phyloP scores from a whole-genome alignment of 2,113 vertebrate species.

The Cynoglossus semilaevis region DNA sequence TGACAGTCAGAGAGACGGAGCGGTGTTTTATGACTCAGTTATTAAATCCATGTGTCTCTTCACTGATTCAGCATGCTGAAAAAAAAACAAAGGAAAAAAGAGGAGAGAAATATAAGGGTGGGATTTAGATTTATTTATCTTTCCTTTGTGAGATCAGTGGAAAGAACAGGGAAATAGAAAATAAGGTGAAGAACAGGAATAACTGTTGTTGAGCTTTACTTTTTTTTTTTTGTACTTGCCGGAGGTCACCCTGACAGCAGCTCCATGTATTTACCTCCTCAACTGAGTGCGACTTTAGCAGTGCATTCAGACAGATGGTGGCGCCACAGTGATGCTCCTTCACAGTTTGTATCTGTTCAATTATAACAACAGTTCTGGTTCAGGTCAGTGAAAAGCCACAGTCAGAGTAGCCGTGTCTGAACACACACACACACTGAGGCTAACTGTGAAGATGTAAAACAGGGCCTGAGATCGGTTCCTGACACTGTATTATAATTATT shows the following conservation, averaged over 20 bases:
- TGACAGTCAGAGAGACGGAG: constrained; percentile 15
- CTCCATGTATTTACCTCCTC: constrained; percentile 45
- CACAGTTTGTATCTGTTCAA: constrained; percentile 63
- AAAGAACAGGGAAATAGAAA: neutral
- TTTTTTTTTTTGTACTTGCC: constrained; percentile 28
- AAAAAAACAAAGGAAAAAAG: constrained; percentile 10
- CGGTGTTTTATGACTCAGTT: constrained; percentile 40
- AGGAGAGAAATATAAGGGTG: constrained; percentile 8
- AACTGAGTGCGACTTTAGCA: constrained; percentile 43
- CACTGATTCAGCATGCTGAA: constrained; percentile 28
- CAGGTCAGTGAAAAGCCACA: constrained; percentile 50
- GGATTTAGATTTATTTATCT: constrained; percentile 11
- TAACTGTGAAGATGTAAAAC: constrained; percentile 64
- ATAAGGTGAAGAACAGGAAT: neutral
- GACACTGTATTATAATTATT: too few species aligned
- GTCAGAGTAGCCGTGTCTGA: constrained; percentile 50
- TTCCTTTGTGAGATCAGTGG: constrained; percentile 15
- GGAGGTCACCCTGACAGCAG: constrained; percentile 21
- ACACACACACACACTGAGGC: constrained; percentile 53
- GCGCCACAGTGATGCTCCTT: constrained; percentile 60
- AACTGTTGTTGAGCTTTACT: constrained; percentile 25
- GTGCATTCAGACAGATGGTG: constrained; percentile 59
- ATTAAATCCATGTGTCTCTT: constrained; percentile 51
- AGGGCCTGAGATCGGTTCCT: constrained; percentile 47
- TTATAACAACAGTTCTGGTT: constrained; percentile 68